Conservation (phyloP, 2,888 invertebrate genomes). For the Melitaea athalia region DNA sequence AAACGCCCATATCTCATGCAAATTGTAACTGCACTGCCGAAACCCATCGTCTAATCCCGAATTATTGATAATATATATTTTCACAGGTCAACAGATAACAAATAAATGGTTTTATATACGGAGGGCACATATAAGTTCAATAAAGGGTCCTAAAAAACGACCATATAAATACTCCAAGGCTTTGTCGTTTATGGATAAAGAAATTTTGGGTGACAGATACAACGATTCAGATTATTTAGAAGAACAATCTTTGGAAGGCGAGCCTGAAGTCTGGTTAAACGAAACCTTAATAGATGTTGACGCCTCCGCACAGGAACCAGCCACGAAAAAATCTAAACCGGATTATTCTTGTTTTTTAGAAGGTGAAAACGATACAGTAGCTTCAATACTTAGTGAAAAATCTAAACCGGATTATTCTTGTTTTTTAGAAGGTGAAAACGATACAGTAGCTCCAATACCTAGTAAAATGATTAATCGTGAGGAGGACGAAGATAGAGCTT, state of each 20-base stretch:
- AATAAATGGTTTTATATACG: slow-evolving; percentile 60
- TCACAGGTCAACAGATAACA: slow-evolving; percentile 51
- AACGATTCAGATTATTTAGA: slow-evolving; percentile 35
- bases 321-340: slow-evolving; percentile 35
- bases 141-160: slow-evolving; percentile 39
- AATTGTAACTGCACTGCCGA: no score
- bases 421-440: slow-evolving; percentile 28
- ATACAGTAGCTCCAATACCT: slow-evolving; percentile 50
- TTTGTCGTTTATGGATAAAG: slow-evolving; percentile 54
- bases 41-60: not conserved
- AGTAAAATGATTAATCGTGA: slow-evolving; percentile 61
- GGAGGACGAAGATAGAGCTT: slow-evolving; percentile 66
- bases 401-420: slow-evolving; percentile 33
- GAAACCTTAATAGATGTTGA: slow-evolving; percentile 54
- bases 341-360: slow-evolving; percentile 29
- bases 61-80: not conserved
- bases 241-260: slow-evolving; percentile 36
- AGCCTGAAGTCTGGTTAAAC: slow-evolving; percentile 53
- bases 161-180: slow-evolving; percentile 58
- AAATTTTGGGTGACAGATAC: slow-evolving; percentile 42
- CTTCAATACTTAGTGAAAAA: slow-evolving; percentile 51
- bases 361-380: slow-evolving; percentile 44
- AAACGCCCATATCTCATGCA: no score
- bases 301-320: slow-evolving; percentile 34
- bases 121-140: slow-evolving; percentile 57